Base-by-base conservation (phyloP, 2,888 invertebrate species). In the Folsomia manolachei region DNA sequence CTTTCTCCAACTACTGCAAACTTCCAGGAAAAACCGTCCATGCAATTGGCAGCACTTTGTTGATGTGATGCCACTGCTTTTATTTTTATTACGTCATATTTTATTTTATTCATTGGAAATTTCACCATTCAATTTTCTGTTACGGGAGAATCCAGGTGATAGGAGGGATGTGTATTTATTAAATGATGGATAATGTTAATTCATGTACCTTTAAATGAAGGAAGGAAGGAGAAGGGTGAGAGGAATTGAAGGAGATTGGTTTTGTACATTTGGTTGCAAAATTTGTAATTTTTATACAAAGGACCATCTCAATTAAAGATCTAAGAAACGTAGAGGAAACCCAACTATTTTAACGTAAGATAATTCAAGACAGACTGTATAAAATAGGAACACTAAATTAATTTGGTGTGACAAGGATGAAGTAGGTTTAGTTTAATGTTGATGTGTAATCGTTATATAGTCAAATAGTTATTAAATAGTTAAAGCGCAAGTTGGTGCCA, bases 401-500 rank as follows among this genome's bases (percentile, higher is more conserved):
- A 14, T 39, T 9, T 39, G 14, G 39, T 39, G 14, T 39, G 4
- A 39, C 14, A 39, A 39, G 7, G 39, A 39, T 39, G 4, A 39
- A 39, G 14, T 39, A 39, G 39, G 7, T 39, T 14, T n/a, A n/a
- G n/a, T 39, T 39, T 39, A 39, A 4, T 39, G 39, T 39, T 39
- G 19, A 24, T 24, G 24, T 62, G 24, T 18, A 62, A 7, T 62
- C 2, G 24, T 62, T 11, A 62, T 62, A 14, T 39, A 39, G 39
- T 39, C 19, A 23, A 23, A 62, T 25, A 62, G 24, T 62, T 24
- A 27, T 27, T 26, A 26, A n/a, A 63, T 63, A 24, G 11, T 63
- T 63, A 7, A 63, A 63, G 24, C n/a, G 27, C n/a, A 26, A 63
- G 63, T 63, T 63, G 63, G 63, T 63, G 63, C 63, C 63, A 63